Base-by-base conservation (phyloP, 2,888 invertebrate genomes). In the Pelosia muscerda region DNA sequence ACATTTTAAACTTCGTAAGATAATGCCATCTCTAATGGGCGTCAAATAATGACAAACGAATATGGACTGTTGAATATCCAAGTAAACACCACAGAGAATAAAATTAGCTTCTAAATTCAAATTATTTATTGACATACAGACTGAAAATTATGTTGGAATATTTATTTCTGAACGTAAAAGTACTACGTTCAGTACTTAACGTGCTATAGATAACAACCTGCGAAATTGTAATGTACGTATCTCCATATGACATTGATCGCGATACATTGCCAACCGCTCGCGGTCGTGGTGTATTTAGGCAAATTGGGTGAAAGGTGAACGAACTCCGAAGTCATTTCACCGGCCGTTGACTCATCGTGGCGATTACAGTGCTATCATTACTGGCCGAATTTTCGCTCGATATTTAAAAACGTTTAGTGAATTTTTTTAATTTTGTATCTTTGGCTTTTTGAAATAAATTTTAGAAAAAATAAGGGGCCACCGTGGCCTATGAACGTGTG, bases 231-330 rank as follows among this genome's bases (percentile, higher is more conserved):
- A 70, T 59, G 79, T 72, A 72, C 69, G 63, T 71, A 65, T 67
- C 72, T 66, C 61, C 63, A 65, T 75, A 81, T 76, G 78, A 72
- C 75, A 76, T 74, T 74, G 72, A 73, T 76, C 75, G 81, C 71
- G 75, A 74, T 79, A 78, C 74, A 79, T 75, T 83, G 81, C 79
- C 87, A 81, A 81, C 84, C 74, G 79, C 83, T 82, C 81, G 81
- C 81, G 84, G 85, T 74, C 85, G 88, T 68, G 68, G 71, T 79
- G 83, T 84, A 86, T 89, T 89, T 90, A 88, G 85, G 87, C 87
- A 91, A 92, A 91, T 89, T 92, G 88, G 92, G 92, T 92, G 90
- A 92, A 91, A 92, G 92, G 91, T 92, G 84, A 91, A 88, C 73
- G 88, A 86, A 84, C 91, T 68, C 74, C 81, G 84, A 84, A 77